Evolutionary conservation across 2,797 vertebrate genomes (phyloP).

Genomic region (Galago senegalensis): DNA sequence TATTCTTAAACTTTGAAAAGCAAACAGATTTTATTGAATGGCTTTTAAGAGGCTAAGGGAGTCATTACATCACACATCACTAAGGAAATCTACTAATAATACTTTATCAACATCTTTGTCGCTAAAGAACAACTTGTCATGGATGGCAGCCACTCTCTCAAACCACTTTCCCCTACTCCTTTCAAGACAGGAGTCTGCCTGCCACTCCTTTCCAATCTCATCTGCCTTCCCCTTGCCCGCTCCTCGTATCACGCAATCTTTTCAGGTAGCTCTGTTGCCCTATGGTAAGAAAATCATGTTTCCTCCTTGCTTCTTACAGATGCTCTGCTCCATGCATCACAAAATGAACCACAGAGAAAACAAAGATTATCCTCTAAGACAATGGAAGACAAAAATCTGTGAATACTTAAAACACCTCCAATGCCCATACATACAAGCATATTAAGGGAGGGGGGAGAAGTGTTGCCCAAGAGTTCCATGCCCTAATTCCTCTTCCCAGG

Average conservation of each 20-base stretch:
- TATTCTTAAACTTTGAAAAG: not conserved
- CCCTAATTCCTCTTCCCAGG: not conserved
- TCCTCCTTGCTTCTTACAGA: not conserved
- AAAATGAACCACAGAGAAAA: conserved; percentile 14
- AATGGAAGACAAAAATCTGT: not conserved
- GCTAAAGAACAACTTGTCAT: not conserved
- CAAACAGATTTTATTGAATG: not conserved
- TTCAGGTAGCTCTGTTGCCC: not conserved
- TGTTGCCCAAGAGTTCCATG: not conserved
- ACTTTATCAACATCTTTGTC: not conserved
- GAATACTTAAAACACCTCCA: not conserved
- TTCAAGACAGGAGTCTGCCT: not conserved
- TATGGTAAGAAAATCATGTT: not conserved
- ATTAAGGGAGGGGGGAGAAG: not conserved
- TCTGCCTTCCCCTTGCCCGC: not conserved
- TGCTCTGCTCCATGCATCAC: not conserved
- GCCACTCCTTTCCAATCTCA: too few species aligned
- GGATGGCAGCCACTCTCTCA: too few species aligned
- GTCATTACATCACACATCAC: not conserved
- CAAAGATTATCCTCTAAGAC: not conserved
- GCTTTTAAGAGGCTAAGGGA: not conserved
- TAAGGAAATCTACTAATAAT: not conserved
- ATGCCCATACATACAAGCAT: not conserved
- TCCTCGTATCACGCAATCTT: not conserved
- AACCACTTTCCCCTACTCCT: not conserved